These are phyloP conservation scores for Alcis repandata DNA, from an alignment of 2,888 invertebrate species.

Conservation along the genomic window DNA sequence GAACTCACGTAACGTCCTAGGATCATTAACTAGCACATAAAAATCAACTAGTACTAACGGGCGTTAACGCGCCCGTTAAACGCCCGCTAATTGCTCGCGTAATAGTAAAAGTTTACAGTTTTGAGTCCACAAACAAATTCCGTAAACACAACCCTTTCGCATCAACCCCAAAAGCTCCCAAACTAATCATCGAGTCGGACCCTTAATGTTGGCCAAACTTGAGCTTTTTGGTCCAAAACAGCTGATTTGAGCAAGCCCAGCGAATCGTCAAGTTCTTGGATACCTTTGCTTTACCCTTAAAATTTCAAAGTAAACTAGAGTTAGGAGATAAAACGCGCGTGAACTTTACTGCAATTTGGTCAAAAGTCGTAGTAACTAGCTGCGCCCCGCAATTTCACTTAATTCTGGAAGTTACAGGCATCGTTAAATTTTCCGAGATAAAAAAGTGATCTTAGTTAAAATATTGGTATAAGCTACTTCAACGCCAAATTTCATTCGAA, in stretches of 20 bases:
- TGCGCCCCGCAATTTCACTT: no score
- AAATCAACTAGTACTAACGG: conserved; percentile 28
- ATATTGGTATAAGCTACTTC: no score
- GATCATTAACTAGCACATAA: conserved; percentile 30
- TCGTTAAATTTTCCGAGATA: no score
- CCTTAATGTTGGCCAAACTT: conserved; percentile 46
- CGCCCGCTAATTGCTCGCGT: conserved; percentile 48
- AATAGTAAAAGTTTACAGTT: conserved; percentile 50
- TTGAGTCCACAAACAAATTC: conserved; percentile 46
- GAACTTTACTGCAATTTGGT: conserved; percentile 24
- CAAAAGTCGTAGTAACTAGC: no score
- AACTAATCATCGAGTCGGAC: conserved; percentile 48
- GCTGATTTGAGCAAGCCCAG: conserved; percentile 20
- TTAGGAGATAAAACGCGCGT: background rate
- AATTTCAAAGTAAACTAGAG: background rate
- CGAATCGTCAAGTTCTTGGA: conserved; percentile 22
- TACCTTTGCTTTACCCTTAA: conserved; percentile 30
- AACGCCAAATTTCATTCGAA: no score
- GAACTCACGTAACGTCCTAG: conserved; percentile 9
- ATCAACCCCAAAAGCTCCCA: conserved; percentile 37
- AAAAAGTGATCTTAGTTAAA: conserved; percentile 22
- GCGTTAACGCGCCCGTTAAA: conserved; percentile 40
- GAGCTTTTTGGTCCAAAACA: conserved; percentile 28
- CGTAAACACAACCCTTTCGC: conserved; percentile 47
- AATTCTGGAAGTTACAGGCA: no score